Conservation (phyloP, 2,797 vertebrate species). For the Saxicola maurus region DNA sequence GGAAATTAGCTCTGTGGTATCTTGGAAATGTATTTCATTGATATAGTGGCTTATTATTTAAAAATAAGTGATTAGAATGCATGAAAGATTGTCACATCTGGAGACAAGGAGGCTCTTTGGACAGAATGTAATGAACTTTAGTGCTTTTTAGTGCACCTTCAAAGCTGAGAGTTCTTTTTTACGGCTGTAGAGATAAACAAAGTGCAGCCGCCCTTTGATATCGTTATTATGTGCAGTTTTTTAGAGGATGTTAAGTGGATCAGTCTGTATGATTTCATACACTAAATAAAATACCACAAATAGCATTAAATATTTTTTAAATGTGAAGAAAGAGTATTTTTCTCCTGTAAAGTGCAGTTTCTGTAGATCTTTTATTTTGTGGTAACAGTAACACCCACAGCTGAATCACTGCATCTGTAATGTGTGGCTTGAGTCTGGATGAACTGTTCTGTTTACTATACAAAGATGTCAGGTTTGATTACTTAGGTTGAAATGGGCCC, state of each 20-base stretch:
- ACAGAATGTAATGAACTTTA: not conserved
- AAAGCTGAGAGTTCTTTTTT: not conserved
- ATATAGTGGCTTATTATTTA: not conserved
- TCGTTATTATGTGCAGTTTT: not conserved
- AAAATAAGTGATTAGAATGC: not conserved
- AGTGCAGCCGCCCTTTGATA: not conserved
- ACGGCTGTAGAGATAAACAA: not conserved
- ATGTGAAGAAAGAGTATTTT: not conserved
- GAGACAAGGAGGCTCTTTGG: not conserved
- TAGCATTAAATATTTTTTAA: not conserved
- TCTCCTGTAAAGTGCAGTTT: not conserved
- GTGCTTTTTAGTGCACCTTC: not conserved
- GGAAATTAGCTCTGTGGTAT: not conserved
- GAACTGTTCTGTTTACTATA: not conserved
- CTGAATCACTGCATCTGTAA: not conserved
- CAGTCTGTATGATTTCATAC: not conserved
- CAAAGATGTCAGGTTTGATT: conserved; percentile 32
- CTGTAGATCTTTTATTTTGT: not conserved
- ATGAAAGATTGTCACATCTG: not conserved
- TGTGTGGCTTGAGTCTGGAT: not conserved
- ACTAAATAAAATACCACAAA: not conserved
- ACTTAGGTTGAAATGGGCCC: not conserved
- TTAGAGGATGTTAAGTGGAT: not conserved
- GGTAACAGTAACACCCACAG: not conserved
- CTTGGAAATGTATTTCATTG: not conserved